A percentile compares a stretch with the other conserved stretches of the same genome.
These are phyloP conservation scores for Halocynthia aurantium DNA, from an alignment of 23 tunicate genomes.

Conservation along the genomic window DNA sequence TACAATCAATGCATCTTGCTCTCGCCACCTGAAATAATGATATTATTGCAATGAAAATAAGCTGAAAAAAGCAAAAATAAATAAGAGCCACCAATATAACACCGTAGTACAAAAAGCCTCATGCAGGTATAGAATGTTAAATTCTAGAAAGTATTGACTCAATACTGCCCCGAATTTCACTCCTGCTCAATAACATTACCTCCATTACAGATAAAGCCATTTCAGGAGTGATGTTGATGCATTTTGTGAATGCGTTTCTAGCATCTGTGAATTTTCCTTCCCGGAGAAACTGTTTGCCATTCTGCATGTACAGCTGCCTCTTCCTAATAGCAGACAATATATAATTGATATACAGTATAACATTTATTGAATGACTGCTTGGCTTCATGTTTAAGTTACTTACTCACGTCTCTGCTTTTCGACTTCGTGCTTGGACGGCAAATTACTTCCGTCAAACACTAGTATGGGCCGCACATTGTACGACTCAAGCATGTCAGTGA, in stretches of 20 bases:
- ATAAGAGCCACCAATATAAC: too few relatives aligned
- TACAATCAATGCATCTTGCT: slow-evolving; percentile 72
- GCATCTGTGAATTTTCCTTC: slow-evolving; percentile 67
- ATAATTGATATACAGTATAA: too few relatives aligned
- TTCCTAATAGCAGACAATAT: background rate
- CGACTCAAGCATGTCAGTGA: slow-evolving; percentile 50
- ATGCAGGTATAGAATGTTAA: too few relatives aligned
- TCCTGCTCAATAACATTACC: background rate
- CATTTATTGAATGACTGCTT: too few relatives aligned
- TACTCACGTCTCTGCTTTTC: slow-evolving; percentile 60
- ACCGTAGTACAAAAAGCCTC: too few relatives aligned
- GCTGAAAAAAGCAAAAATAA: too few relatives aligned
- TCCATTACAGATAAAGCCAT: slow-evolving; percentile 84
- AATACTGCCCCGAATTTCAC: too few relatives aligned
- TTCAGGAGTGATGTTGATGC: slow-evolving; percentile 78
- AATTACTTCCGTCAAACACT: slow-evolving; percentile 92
- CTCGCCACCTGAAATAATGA: slow-evolving; percentile 42
- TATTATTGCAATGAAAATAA: too few relatives aligned
- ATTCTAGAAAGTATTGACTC: too few relatives aligned
- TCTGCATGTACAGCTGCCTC: slow-evolving; percentile 56
- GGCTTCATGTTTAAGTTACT: background rate
- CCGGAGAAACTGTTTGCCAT: slow-evolving; percentile 58
- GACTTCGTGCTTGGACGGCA: slow-evolving; percentile 80
- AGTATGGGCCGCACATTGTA: slow-evolving; percentile 68
- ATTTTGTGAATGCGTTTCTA: slow-evolving; percentile 81